Base-by-base conservation (phyloP, 2,888 invertebrate genomes). In the Prenolepis imparis region DNA sequence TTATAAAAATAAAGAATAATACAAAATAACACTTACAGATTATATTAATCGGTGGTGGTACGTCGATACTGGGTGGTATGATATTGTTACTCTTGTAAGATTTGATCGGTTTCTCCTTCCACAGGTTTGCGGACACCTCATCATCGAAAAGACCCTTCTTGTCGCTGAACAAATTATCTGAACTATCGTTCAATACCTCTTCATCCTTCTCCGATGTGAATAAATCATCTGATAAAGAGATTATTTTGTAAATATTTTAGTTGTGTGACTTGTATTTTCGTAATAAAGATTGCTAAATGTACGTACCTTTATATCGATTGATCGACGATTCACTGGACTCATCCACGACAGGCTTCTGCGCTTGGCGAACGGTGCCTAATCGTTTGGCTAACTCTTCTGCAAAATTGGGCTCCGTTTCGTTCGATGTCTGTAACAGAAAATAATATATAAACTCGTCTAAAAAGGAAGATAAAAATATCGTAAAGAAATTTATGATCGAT, bases 331-430 rank as follows among this genome's bases (percentile, higher is more conserved):
- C 92, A 67, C 84, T 91, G 15, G 85, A 70, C 68, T 94, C 93
- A 59, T 91, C 91, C 36, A 84, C 92, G 8, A 95, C 91, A 0
- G 96, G 96, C 88, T 95, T 95, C 70, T 95, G 95, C 0, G 95
- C 92, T 72, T 94, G 94, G 64, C 95, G 91, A 67, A 95, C 95
- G 82, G 95, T 95, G 1, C 96, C 96, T 28, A 97, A 94, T 85
- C 96, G 95, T 67, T 96, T 95, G 0, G 96, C 96, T 67, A 97
- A 93, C 90, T 96, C 96, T 5, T 96, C 96, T 0, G 96, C 97
- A 86, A 97, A 96, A 86, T 95, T 96, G 15, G 89, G 88, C 52
- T 83, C 21, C n/a, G 90, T 59, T 66, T 88, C 78, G 61, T 80
- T 88, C 15, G 82, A 64, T 6, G 75, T 68, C 90, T 90, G 39